phyloP scores from a whole-genome alignment of 1,140 invertebrate genomes.

The Nomia melanderi region DNA sequence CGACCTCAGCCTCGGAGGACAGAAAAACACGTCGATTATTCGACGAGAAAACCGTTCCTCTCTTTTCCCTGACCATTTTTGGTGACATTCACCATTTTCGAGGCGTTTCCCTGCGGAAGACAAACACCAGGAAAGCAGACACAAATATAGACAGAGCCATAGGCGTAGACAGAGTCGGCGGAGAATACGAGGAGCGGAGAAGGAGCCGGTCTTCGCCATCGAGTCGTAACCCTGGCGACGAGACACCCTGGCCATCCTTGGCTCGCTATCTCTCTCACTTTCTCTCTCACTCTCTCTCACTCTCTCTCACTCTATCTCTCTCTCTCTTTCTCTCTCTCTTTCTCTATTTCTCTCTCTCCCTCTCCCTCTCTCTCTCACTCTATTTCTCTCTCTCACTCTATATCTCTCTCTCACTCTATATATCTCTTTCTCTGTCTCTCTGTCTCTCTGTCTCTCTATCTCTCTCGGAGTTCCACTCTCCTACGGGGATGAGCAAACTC shows the following conservation, averaged over 20 bases:
- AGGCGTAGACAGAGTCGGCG: slow-evolving; percentile 18
- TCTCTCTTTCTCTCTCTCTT: slow-evolving; percentile 21
- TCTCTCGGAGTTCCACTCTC: slow-evolving; percentile 54
- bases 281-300: slow-evolving; percentile 19
- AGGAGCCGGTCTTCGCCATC: slow-evolving; percentile 53
- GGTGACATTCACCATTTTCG: slow-evolving; percentile 11
- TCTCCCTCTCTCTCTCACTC: slow-evolving; percentile 42
- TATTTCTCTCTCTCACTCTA: not conserved
- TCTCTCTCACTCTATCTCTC: slow-evolving; percentile 26
- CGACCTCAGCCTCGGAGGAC: not conserved
- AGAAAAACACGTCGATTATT: not conserved
- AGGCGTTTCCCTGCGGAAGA: slow-evolving; percentile 12
- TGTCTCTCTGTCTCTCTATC: slow-evolving; percentile 2
- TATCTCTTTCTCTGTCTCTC: not conserved
- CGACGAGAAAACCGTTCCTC: not conserved
- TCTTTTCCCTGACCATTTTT: slow-evolving; percentile 31
- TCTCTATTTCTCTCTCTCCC: slow-evolving; percentile 14
- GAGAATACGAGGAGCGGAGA: slow-evolving; percentile 16
- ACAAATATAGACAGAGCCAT: slow-evolving; percentile 56
- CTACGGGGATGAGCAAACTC: slow-evolving; percentile 70
- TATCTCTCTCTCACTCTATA: slow-evolving; percentile 27
- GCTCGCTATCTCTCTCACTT: not conserved
- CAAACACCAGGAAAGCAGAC: slow-evolving; percentile 23
- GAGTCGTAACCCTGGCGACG: slow-evolving; percentile 74
- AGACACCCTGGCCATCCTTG: slow-evolving; percentile 61